These are phyloP conservation scores for Triops cancriformis DNA, from an alignment of 1,140 invertebrate genomes.

Conservation along the genomic window DNA sequence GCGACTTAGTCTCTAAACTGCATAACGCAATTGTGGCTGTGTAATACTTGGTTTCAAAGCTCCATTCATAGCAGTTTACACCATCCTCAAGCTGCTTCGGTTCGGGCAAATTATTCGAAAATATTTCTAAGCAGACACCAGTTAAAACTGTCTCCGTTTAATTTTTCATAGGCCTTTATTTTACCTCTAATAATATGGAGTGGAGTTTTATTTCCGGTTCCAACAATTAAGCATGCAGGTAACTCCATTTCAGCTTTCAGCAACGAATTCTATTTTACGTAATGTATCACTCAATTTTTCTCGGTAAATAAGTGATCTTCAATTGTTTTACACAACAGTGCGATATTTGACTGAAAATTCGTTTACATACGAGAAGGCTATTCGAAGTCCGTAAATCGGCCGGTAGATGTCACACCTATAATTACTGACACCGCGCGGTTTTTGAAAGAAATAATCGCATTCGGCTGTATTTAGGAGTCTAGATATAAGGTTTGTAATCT, in stretches of 20 bases:
- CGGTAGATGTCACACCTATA: no score
- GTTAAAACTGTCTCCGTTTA: no score
- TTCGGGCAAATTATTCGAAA: conserved; percentile 34
- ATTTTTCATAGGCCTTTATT: background rate
- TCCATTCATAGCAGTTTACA: conserved; percentile 47
- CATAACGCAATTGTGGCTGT: conserved; percentile 49
- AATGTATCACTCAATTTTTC: no score
- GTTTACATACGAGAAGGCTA: no score
- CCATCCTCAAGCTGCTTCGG: conserved; percentile 38
- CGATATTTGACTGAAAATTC: no score
- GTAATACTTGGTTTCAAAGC: conserved; percentile 60
- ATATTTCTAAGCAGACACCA: background rate
- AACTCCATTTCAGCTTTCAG: background rate
- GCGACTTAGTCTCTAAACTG: conserved; percentile 41
- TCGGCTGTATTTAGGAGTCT: no score
- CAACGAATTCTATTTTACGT: background rate
- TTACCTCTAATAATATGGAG: background rate
- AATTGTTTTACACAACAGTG: no score
- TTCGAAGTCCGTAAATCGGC: no score
- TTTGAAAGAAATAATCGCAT: no score
- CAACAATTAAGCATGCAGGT: background rate
- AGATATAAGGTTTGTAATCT: no score
- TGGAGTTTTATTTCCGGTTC: background rate
- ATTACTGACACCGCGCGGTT: no score
- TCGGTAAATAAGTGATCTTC: no score